Evolutionary conservation across 2,888 invertebrate genomes (phyloP).

Genomic region (Aporophyla lueneburgensis): DNA sequence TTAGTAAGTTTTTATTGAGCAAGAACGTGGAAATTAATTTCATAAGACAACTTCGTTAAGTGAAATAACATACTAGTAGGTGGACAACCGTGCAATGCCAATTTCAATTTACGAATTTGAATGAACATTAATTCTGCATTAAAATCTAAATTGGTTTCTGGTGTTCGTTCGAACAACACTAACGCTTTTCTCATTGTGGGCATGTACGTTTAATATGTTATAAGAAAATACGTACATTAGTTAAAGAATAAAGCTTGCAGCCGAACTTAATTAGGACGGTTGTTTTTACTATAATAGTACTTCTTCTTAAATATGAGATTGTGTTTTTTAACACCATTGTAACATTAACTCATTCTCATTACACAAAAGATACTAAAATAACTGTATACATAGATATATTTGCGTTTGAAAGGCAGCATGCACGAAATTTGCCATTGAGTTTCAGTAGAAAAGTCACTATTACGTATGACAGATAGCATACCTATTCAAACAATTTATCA

Average conservation of each 20-base stretch:
- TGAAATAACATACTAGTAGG: constrained; percentile 44
- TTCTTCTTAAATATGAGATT: neutral
- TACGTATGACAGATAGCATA: neutral
- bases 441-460: neutral
- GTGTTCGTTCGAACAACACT: constrained; percentile 32
- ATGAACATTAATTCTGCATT: constrained; percentile 53
- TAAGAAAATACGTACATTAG: neutral
- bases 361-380: neutral
- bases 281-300: neutral
- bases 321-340: neutral
- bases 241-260: neutral
- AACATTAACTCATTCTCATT: too few relatives aligned
- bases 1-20: constrained; percentile 55
- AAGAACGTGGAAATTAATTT: constrained; percentile 56
- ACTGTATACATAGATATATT: neutral
- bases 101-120: constrained; percentile 57
- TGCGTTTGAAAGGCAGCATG: too few relatives aligned
- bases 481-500: neutral
- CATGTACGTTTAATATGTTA: constrained; percentile 4
- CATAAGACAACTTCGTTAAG: constrained; percentile 57
- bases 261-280: neutral
- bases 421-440: neutral
- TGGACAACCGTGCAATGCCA: constrained; percentile 57
- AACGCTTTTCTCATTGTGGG: constrained; percentile 23
- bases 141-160: constrained; percentile 58